Percentiles rank a stretch among this genome's conserved stretches.
These are phyloP conservation scores for Hydrotaea cyrtoneurina DNA, from an alignment of 2,888 invertebrate species.

Conservation along the genomic window DNA sequence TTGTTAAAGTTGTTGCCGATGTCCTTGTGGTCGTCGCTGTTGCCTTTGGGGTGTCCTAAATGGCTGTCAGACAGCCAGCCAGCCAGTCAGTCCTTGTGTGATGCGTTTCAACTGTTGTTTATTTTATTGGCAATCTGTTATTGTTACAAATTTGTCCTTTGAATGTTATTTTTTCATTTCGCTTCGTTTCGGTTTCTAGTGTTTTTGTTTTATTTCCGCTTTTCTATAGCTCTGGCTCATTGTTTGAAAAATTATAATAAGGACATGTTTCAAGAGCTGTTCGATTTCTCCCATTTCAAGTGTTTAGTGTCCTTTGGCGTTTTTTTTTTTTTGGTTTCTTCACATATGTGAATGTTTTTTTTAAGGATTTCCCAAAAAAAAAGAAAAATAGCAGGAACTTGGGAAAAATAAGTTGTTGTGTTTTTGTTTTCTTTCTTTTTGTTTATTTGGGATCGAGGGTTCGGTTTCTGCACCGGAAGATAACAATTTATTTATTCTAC, in stretches of 20 bases:
- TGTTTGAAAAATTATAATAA: slow-evolving; percentile 18
- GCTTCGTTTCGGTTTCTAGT: slow-evolving; percentile 21
- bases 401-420: too few species aligned
- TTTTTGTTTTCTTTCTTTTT: not conserved
- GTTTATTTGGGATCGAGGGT: not conserved
- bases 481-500: slow-evolving; percentile 1
- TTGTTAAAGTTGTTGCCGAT: slow-evolving; percentile 3
- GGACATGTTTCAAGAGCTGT: slow-evolving; percentile 20
- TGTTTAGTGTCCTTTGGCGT: not conserved
- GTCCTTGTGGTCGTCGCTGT: not conserved
- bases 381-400: too few species aligned
- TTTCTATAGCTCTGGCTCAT: not conserved
- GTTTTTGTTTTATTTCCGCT: slow-evolving; percentile 16
- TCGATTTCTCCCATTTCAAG: not conserved
- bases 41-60: not conserved
- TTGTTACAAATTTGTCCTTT: slow-evolving; percentile 27
- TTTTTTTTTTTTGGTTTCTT: not conserved
- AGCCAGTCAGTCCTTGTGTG: not conserved
- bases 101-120: slow-evolving; percentile 16
- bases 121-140: slow-evolving; percentile 29
- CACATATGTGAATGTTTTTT: not conserved
- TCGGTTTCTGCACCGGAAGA: not conserved
- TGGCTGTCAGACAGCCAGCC: not conserved
- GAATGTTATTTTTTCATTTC: slow-evolving; percentile 29
- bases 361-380: not conserved